Evolutionary conservation across 2,888 invertebrate species (phyloP).

Genomic region (Metopia argyrocephala): DNA sequence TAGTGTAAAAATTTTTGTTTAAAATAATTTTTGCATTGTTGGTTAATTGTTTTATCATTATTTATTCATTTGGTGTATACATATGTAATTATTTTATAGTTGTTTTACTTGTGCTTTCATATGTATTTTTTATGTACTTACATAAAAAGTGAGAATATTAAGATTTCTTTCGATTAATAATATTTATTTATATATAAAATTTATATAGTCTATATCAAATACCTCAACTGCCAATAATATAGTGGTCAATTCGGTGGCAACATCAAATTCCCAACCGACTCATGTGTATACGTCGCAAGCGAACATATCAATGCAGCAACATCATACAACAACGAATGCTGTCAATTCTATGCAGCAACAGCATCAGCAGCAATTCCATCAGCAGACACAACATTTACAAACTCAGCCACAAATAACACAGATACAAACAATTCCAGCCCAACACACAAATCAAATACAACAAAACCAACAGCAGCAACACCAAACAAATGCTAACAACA

Average conservation of each 20-base stretch:
- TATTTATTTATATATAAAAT: constrained; percentile 23
- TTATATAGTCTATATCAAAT: constrained; percentile 60
- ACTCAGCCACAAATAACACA: constrained; percentile 76
- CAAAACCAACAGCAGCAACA: constrained; percentile 66
- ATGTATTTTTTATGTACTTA: constrained; percentile 25
- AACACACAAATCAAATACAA: constrained; percentile 65
- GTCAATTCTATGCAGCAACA: constrained; percentile 70
- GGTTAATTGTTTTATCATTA: constrained; percentile 16
- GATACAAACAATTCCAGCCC: constrained; percentile 75
- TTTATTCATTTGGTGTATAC: constrained; percentile 38
- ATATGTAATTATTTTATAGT: constrained; percentile 42
- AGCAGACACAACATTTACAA: constrained; percentile 73
- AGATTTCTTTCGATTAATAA: constrained; percentile 21
- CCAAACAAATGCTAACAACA: constrained; percentile 61
- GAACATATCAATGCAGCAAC: constrained; percentile 70
- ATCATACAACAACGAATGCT: constrained; percentile 69
- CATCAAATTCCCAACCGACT: constrained; percentile 73
- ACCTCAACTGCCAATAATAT: constrained; percentile 72
- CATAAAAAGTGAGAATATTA: neutral
- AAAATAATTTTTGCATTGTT: constrained; percentile 39
- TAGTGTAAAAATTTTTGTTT: constrained; percentile 23
- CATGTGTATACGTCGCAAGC: constrained; percentile 73
- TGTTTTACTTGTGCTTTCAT: constrained; percentile 62
- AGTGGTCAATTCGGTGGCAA: constrained; percentile 78
- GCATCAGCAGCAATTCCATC: constrained; percentile 70